Evolutionary conservation across 2,113 vertebrate genomes (phyloP), one percentile per base, ranked within the genome.

Genomic region (Riparia riparia): DNA sequence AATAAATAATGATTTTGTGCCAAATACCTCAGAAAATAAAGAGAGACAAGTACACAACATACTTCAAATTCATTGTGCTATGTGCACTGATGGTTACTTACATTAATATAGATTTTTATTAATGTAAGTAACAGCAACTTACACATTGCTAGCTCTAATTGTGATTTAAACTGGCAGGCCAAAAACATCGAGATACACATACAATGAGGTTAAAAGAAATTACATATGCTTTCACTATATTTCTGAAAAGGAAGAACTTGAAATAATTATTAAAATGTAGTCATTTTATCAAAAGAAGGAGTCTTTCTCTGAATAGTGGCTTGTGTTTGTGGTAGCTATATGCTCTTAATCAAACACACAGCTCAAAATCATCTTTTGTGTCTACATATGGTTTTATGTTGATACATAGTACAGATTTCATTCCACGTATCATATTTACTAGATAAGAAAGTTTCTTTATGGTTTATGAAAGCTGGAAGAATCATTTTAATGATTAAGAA

Each of bases 401-500:
- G 69, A 68, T 41, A 49, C 17, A 9, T 39, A 39, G 68, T 57
- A 89, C 17, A 89, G 39, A 86, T 81, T 81, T 92, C 18, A 65
- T 58, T 90, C 47, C 31, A 26, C 71, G 24, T 45, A 80, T 80
- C 44, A 12, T 50, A 34, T 68, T 95, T 91, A 57, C n/a, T 57
- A 81, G 25, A 24, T 63, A 86, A 41, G 49, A 71, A 82, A 39
- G 1, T n/a, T 10, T 57, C n/a, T 74, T 78, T 44, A 78, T 56
- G 56, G 34, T 41, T 92, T 91, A 84, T 60, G 73, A 91, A 96
- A 82, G 41, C 9, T 72, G 37, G 42, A 95, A 86, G 89, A 68
- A 73, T 41, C 37, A 37, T 37, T 37, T 37, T 37, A 37, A 37
- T 37, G 37, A 93, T 60, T 81, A 51, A 90, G 78, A 90, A 86